Evolutionary conservation across 2,888 invertebrate genomes (phyloP).

Genomic region (Odontomyia ornata): DNA sequence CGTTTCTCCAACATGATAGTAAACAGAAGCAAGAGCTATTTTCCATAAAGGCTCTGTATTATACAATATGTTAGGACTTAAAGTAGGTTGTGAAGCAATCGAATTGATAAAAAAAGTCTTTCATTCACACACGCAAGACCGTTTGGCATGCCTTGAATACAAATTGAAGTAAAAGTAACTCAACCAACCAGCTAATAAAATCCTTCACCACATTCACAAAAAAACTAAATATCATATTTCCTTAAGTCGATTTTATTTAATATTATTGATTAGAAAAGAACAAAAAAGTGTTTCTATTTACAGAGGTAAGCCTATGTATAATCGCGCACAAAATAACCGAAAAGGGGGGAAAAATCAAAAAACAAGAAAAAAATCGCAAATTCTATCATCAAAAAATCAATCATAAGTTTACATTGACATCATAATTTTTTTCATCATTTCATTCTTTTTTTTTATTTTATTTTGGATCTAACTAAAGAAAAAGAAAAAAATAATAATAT

Average conservation of each 20-base stretch:
- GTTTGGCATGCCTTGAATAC: too few species aligned
- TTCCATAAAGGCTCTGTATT: too few species aligned
- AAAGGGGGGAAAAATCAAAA: not conserved
- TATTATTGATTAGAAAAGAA: conserved; percentile 31
- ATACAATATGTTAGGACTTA: too few species aligned
- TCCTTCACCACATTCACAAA: not conserved
- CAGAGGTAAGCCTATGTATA: conserved; percentile 28
- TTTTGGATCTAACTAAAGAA: conserved; percentile 1
- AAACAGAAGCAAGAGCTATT: too few species aligned
- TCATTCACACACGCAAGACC: too few species aligned
- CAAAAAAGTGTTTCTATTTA: conserved; percentile 1
- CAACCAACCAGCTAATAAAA: too few species aligned
- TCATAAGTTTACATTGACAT: conserved; percentile 10
- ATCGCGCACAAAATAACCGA: conserved; percentile 9
- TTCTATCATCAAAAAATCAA: conserved; percentile 23
- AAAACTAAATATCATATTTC: not conserved
- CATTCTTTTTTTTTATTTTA: not conserved
- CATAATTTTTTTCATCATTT: not conserved
- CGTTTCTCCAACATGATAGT: too few species aligned
- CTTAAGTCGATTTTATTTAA: conserved; percentile 40
- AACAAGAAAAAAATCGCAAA: not conserved
- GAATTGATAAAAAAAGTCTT: too few species aligned
- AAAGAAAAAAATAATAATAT: not conserved
- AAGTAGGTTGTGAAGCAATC: too few species aligned
- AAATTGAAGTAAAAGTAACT: too few species aligned